Evolutionary conservation across 2,797 vertebrate species (phyloP), one percentile per base, ranked within the genome.

Genomic region (Notolabrus celidotus): DNA sequence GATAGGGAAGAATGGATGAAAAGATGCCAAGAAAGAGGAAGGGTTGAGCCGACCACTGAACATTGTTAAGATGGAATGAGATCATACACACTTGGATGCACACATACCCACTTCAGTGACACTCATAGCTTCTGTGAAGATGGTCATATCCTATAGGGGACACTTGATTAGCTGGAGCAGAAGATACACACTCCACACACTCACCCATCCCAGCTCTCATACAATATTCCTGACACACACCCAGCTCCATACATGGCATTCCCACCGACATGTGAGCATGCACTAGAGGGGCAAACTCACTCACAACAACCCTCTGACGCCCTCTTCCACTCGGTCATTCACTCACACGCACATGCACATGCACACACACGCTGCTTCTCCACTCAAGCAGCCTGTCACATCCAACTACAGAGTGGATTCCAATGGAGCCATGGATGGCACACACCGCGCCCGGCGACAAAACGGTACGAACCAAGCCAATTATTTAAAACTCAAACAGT

Each of bases 351-450:
- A 60, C 49, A 41, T 31, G 29, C 29, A 31, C 29, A 31, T n/a
- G n/a, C 22, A 20, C 34, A 41, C 43, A 58, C 60, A 42, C 50
- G 11, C 53, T 33, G 25, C 36, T 53, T 79, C 77, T 64, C 56
- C 19, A 66, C 65, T 56, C 17, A 10, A 61, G 62, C 76, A 68
- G 29, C 46, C 38, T 45, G 57, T 71, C 63, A 33, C 52, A 33
- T 53, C 46, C 59, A 38, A 23, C 62, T 61, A 20, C 57, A 77
- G 47, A 49, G 63, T 65, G 66, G 77, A 70, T 79, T 52, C 61
- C 78, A 62, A 56, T 66, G 78, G 76, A 86, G 70, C 23, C 10
- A 20, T 79, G 84, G 77, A 81, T 52, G 66, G 23, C 11, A 29
- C 58, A 55, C 29, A n/a, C 67, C 0, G 15, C 43, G 1, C 39